Base-by-base conservation (phyloP, 2,888 invertebrate species). In the Eilema caniola region DNA sequence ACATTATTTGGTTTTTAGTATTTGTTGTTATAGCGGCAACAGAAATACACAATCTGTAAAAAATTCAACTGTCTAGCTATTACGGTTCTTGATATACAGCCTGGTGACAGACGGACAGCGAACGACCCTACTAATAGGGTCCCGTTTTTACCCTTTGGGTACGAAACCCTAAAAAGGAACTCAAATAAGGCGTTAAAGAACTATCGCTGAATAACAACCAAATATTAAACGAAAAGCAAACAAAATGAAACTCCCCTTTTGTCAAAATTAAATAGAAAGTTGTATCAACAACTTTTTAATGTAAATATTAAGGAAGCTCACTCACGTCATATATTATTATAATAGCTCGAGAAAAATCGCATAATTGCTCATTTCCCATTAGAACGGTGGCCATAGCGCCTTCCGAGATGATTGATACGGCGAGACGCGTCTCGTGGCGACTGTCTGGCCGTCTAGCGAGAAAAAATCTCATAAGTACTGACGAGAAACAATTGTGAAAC, bases 381-480 rank as follows among this genome's bases (percentile, higher is more conserved):
- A 70, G 53, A 59, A 64, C 62, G 33, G 63, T 53, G 64, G 47
- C 24, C 59, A 68, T 75, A 77, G 77, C 73, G 79, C 77, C 74
- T 57, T 63, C 72, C 56, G 64, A 61, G 63, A 75, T 88, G 86
- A 86, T 88, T 86, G 86, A 88, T 86, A 81, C 72, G 84, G 75
- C 81, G 85, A 79, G 80, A 75, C 80, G 64, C 79, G 73, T 67
- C 62, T 16, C 69, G 66, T 74, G 82, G 78, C 83, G 83, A 73
- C 83, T 71, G 82, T 72, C 80, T 66, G 76, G 69, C 69, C 75
- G 74, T 70, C 74, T 73, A 28, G 77, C 73, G 71, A 74, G 74
- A 83, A 70, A 63, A 74, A 73, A 67, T 62, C 75, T 72, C 66
- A 65, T 61, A 67, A 53, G 53, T 53, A 53, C 53, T 7, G 10